Base-by-base conservation (phyloP, 37 sponge, comb jelly and placozoan species). In the Mnemiopsis leidyi region DNA sequence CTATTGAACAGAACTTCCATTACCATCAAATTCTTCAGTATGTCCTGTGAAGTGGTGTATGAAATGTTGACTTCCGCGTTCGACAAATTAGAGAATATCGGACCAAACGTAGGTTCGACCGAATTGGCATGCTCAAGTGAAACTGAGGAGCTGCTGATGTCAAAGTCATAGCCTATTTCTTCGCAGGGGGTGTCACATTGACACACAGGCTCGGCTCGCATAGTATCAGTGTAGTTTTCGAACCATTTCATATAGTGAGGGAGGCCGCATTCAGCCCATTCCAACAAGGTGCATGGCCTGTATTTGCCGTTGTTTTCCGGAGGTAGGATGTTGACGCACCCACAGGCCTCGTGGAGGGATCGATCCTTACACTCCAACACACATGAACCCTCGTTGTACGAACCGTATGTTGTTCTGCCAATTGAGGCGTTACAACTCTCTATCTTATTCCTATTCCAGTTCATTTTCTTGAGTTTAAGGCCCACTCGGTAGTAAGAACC, bases 271-370 rank as follows among this genome's bases (percentile, higher is more conserved):
- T 21, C 21, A 7, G 36, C 35, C 82, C 82, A 79, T 36, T 79
- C 9, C 21, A 33, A 0, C 9, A 79, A 29, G 5, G 82, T 32
- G 36, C 82, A 79, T 13, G 82, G 3, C 35, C 9, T 79, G 82
- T 79, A 79, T 9, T 33, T 30, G 3, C 35, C 37, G 36, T 18
- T 5, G 82, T 79, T 79, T 7, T 36, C 34, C 0, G 82, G 82
- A 36, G 82, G 82, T 18, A 79, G 7, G 36, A 79, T 36, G 32
- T 79, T 16, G 23, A 79, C 82, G 34, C 82, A 79, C 21, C 82
- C 82, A 23, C 82, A 79, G 36, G 2, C 34, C 9, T 79, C 82
- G 37, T 79, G 21, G 31, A 79, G 82, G 7, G 37, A 13, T 21
- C 82, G 26, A 35, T 79, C 82, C 21, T 79, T 79, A 29, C 82